phyloP scores from a whole-genome alignment of 2,797 vertebrate genomes.

The Dryobates pubescens region DNA sequence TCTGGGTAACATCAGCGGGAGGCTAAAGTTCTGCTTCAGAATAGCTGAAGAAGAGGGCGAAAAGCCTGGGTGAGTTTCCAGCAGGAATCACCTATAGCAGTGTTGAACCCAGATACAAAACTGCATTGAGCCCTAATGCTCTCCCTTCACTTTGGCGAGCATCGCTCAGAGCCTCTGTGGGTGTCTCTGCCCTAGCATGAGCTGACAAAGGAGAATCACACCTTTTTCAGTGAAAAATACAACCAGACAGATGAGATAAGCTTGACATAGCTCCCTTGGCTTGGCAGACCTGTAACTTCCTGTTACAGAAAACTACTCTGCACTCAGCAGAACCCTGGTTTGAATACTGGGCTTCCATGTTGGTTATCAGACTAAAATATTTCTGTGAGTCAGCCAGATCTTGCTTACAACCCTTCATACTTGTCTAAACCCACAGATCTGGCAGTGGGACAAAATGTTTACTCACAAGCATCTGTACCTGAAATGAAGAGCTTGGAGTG shows the following conservation, averaged over 20 bases:
- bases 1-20: not conserved
- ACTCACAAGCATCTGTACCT: not conserved
- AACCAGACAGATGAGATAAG: slow-evolving; percentile 32
- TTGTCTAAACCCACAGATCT: slow-evolving; percentile 30
- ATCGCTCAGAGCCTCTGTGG: not conserved
- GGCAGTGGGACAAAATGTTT: slow-evolving; percentile 16
- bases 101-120: not conserved
- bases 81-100: not conserved
- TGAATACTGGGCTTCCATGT: not conserved
- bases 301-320: not conserved
- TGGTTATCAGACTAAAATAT: not conserved
- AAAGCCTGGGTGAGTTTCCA: not conserved
- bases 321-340: not conserved
- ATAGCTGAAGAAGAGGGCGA: not conserved
- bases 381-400: slow-evolving; percentile 26
- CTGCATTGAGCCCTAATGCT: accelerated
- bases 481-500: slow-evolving; percentile 6
- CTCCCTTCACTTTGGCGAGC: not conserved
- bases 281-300: slow-evolving; percentile 21
- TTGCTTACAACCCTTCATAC: not conserved
- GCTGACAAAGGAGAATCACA: not conserved
- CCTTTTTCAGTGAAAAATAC: not conserved
- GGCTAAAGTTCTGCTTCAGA: not conserved
- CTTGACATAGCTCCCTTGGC: not conserved
- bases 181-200: not conserved